These are phyloP conservation scores for Embidobia sp. DNA, from an alignment of 2,888 invertebrate genomes.

Conservation along the genomic window DNA sequence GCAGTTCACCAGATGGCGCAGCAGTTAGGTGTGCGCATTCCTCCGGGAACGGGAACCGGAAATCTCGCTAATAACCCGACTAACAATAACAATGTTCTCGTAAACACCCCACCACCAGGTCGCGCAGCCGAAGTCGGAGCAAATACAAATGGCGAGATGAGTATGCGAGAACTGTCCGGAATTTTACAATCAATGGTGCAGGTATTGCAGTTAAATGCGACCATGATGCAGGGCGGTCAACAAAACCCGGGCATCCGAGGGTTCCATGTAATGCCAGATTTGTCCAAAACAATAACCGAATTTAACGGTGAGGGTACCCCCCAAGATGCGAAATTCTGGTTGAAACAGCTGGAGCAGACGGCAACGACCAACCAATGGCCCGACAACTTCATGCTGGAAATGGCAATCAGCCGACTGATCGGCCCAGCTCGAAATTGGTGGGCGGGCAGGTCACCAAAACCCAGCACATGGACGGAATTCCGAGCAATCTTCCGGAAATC, in stretches of 20 bases:
- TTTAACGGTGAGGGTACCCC: not conserved
- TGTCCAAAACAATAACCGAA: not conserved
- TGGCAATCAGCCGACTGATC: not conserved
- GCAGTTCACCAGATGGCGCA: too few relatives aligned
- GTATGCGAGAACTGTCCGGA: too few relatives aligned
- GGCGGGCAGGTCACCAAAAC: not conserved
- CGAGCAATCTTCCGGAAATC: not conserved
- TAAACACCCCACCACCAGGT: too few relatives aligned
- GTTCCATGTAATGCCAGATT: slow-evolving; percentile 3
- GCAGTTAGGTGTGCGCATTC: too few relatives aligned
- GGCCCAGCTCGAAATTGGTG: not conserved
- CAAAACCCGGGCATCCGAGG: too few relatives aligned
- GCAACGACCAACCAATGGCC: not conserved
- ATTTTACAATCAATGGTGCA: not conserved
- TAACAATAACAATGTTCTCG: too few relatives aligned
- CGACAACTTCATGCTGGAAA: not conserved
- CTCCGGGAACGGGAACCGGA: too few relatives aligned
- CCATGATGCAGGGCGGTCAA: too few relatives aligned
- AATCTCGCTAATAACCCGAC: too few relatives aligned
- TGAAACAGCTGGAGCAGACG: not conserved
- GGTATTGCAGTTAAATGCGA: too few relatives aligned
- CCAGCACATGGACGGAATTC: not conserved
- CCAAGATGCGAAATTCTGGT: not conserved
- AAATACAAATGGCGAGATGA: too few relatives aligned
- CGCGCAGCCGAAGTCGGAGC: too few relatives aligned